A percentile compares a stretch with the other conserved stretches of the same genome.
Evolutionary conservation across 2,113 vertebrate genomes (phyloP).

Genomic region (Pseudorhombus dupliciocellatus): DNA sequence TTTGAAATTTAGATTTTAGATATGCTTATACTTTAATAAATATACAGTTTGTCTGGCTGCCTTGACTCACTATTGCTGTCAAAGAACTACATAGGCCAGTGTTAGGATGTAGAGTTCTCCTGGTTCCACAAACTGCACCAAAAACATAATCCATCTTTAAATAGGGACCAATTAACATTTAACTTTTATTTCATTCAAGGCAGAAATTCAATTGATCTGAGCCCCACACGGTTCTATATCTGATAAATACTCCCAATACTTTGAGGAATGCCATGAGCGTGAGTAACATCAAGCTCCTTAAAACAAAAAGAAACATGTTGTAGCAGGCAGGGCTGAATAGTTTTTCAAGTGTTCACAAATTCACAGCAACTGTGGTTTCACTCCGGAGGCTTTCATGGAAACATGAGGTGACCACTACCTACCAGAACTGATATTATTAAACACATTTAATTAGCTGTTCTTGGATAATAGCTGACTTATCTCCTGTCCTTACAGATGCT

Average conservation of each 20-base stretch:
- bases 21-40: not conserved
- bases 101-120: not conserved
- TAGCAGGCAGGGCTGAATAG: slow-evolving; percentile 22
- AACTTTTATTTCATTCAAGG: not conserved
- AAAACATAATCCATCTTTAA: not conserved
- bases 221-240: not conserved
- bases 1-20: not conserved
- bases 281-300: slow-evolving; percentile 13
- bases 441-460: not conserved
- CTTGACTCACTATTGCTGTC: not conserved
- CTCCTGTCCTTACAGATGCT: not conserved
- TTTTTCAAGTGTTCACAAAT: slow-evolving; percentile 1
- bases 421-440: not conserved
- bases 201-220: not conserved
- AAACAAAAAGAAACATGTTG: slow-evolving; percentile 38
- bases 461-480: not conserved
- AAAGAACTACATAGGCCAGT: not conserved
- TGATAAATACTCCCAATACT: not conserved
- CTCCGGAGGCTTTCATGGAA: not conserved
- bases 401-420: not conserved
- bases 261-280: slow-evolving; percentile 24
- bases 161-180: not conserved
- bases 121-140: not conserved
- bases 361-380: not conserved
- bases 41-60: not conserved